Evolutionary conservation across 2,113 vertebrate genomes (phyloP).

Genomic region (Rhabdomys dilectus): DNA sequence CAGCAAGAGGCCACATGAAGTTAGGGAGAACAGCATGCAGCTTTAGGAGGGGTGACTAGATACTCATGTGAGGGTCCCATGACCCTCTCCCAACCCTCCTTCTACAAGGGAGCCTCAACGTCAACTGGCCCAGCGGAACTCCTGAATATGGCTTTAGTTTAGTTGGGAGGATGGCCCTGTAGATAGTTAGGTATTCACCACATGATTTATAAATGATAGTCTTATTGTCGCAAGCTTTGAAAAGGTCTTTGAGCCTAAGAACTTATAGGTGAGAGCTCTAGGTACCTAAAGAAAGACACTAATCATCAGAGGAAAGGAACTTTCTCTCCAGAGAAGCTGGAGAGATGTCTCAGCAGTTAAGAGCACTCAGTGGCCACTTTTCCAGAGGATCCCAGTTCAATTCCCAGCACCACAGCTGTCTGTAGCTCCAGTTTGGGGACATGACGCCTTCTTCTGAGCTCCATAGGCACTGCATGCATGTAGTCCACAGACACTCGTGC

Average conservation of each 20-base stretch:
- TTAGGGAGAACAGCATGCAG: background rate
- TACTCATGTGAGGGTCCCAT: background rate
- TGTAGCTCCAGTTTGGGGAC: background rate
- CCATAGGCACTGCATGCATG: background rate
- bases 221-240: background rate
- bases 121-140: background rate
- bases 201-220: background rate
- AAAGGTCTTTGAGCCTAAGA: background rate
- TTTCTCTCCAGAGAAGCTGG: background rate
- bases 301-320: conserved; percentile 30
- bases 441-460: background rate
- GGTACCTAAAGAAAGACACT: background rate
- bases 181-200: background rate
- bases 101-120: background rate
- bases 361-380: background rate
- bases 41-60: background rate
- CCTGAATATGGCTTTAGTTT: background rate
- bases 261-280: background rate
- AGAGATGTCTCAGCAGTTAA: background rate
- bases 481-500: background rate
- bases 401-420: background rate
- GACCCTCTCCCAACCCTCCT: background rate
- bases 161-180: background rate
- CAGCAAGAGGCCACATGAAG: background rate
- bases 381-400: background rate